Conservation (phyloP, 1,140 invertebrate species). For the Lepidurus apus region DNA sequence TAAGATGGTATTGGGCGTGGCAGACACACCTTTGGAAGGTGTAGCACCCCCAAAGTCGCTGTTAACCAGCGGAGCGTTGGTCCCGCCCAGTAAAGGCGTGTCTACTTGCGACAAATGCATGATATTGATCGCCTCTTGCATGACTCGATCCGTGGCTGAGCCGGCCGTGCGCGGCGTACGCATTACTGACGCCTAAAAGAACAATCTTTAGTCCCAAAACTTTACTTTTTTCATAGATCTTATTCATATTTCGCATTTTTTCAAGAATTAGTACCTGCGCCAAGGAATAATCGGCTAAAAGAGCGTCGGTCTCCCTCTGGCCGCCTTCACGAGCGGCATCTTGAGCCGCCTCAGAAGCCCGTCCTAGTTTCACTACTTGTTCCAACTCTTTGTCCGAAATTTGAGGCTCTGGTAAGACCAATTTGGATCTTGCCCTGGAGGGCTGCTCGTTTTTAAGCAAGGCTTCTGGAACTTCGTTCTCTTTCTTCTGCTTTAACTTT, state of each 20-base stretch:
- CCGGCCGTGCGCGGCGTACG: constrained; percentile 85
- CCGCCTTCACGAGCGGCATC: constrained; percentile 82
- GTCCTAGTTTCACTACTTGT: constrained; percentile 94
- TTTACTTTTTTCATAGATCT: neutral
- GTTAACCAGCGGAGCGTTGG: constrained; percentile 87
- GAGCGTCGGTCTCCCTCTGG: constrained; percentile 71
- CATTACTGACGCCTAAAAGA: constrained; percentile 52
- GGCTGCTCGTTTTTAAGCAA: constrained; percentile 88
- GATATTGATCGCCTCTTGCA: constrained; percentile 92
- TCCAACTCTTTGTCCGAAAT: constrained; percentile 83
- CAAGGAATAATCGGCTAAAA: constrained; percentile 86
- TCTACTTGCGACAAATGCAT: constrained; percentile 97
- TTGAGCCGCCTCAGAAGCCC: constrained; percentile 87
- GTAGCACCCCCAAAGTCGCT: constrained; percentile 79
- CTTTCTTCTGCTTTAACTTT: constrained; percentile 88
- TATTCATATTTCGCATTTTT: neutral
- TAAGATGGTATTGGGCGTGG: constrained; percentile 92
- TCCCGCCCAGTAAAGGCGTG: constrained; percentile 91
- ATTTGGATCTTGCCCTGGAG: constrained; percentile 85
- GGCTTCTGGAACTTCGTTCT: constrained; percentile 89
- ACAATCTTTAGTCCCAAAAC: neutral
- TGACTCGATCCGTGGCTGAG: constrained; percentile 59
- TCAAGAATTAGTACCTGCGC: constrained; percentile 52
- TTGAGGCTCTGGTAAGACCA: constrained; percentile 93
- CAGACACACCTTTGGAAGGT: constrained; percentile 63